Percentiles rank a stretch among this genome's conserved stretches.
Evolutionary conservation across 2,113 vertebrate genomes (phyloP).

Genomic region (Oreochromis spilurus): DNA sequence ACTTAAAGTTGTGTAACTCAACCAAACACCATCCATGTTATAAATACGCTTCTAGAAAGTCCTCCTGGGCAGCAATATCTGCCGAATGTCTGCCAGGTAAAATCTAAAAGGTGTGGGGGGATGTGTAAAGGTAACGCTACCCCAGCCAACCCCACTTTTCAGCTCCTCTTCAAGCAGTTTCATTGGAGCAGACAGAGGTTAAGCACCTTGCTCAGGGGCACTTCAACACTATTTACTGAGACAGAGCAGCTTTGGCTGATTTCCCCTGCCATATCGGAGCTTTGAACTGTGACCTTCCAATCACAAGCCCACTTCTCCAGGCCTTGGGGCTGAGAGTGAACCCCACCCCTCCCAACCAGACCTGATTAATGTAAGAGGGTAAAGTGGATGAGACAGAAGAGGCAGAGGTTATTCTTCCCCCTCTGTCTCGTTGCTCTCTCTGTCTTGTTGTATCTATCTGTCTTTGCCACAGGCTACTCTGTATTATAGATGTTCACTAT

Average conservation of each 20-base stretch:
- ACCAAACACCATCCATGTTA: rapidly evolving
- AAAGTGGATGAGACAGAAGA: conserved; percentile 28
- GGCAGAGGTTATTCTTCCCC: conserved; percentile 1
- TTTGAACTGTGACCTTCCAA: conserved; percentile 18
- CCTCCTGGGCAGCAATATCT: background rate
- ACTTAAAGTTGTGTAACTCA: background rate
- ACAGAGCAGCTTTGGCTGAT: conserved; percentile 8
- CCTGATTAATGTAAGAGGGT: conserved; percentile 7
- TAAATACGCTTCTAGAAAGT: background rate
- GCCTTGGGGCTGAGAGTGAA: background rate
- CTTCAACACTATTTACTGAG: conserved; percentile 9
- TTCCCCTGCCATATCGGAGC: background rate
- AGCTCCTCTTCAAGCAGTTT: background rate
- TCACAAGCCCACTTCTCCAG: background rate
- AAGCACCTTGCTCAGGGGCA: conserved; percentile 10
- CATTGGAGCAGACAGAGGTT: background rate
- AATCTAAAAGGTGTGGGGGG: background rate
- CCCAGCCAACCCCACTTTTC: background rate
- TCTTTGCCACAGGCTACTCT: background rate
- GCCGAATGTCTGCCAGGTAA: background rate
- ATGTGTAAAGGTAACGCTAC: background rate
- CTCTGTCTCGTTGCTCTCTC: background rate
- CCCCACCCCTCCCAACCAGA: background rate
- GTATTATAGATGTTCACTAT: background rate
- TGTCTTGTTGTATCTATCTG: background rate